Conservation (phyloP, 2,113 vertebrate genomes). For the Saguinus imperator region DNA sequence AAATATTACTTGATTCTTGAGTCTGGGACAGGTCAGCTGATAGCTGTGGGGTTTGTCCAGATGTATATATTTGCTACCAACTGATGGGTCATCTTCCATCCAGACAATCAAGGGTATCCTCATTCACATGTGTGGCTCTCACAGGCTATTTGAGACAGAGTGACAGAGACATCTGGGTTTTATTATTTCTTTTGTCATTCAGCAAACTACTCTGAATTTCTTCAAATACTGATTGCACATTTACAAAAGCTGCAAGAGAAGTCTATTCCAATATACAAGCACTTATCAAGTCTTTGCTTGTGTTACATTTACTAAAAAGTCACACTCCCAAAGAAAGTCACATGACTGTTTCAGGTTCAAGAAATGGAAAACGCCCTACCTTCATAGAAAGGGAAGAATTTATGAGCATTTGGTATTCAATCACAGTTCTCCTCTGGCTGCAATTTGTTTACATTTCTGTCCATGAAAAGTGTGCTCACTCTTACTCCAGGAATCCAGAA, state of each 20-base stretch:
- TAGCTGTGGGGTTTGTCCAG: neutral
- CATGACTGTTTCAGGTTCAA: neutral
- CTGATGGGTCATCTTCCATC: accelerated
- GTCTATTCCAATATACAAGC: accelerated
- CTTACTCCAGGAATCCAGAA: neutral
- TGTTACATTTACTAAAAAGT: neutral
- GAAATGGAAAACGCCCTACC: neutral
- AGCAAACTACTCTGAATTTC: neutral
- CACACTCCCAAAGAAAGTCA: neutral
- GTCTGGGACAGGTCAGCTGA: neutral
- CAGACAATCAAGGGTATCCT: neutral
- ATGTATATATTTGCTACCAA: neutral
- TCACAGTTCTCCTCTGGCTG: neutral
- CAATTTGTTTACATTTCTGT: neutral
- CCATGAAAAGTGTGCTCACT: neutral
- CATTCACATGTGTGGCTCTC: neutral
- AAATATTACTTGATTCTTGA: neutral
- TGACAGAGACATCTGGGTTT: neutral
- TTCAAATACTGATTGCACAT: neutral
- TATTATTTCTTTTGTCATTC: neutral
- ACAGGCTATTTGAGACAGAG: neutral
- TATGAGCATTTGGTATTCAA: neutral
- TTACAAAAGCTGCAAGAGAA: neutral
- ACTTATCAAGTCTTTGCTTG: neutral
- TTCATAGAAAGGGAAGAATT: neutral